phyloP scores from a whole-genome alignment of 2,797 vertebrate species.

The Sphenodon punctatus region DNA sequence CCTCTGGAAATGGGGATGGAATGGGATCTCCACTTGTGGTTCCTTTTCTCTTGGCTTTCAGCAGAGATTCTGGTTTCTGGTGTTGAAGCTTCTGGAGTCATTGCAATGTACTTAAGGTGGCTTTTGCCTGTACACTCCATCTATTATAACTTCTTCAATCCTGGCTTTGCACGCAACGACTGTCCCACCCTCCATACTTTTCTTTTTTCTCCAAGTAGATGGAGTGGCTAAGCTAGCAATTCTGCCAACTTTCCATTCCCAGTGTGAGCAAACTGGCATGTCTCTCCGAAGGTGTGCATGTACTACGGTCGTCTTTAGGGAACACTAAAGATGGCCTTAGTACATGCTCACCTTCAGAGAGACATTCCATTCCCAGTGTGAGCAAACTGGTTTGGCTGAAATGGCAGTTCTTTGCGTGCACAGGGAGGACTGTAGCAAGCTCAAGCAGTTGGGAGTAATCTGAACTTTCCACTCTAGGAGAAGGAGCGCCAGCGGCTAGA shows the following conservation, averaged over 20 bases:
- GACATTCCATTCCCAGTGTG: neutral
- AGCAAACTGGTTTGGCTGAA: neutral
- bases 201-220: neutral
- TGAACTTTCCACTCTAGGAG: conserved; percentile 68
- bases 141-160: neutral
- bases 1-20: no score
- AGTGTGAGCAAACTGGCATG: no score
- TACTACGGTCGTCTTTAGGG: rapidly evolving
- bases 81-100: no score
- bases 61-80: no score
- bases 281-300: neutral
- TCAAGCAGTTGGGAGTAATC: neutral
- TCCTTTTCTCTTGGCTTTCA: no score
- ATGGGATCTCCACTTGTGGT: no score
- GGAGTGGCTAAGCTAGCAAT: neutral
- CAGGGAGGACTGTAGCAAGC: neutral
- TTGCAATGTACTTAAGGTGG: no score
- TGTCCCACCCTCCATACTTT: neutral
- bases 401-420: neutral
- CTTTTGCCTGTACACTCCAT: no score
- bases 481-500: conserved; percentile 89
- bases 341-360: neutral
- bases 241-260: neutral
- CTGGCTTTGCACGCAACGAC: neutral
- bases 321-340: neutral